These are phyloP conservation scores for Zoanthus sociatus DNA, from an alignment of 92 coral and sea anemone species.

Conservation along the genomic window DNA sequence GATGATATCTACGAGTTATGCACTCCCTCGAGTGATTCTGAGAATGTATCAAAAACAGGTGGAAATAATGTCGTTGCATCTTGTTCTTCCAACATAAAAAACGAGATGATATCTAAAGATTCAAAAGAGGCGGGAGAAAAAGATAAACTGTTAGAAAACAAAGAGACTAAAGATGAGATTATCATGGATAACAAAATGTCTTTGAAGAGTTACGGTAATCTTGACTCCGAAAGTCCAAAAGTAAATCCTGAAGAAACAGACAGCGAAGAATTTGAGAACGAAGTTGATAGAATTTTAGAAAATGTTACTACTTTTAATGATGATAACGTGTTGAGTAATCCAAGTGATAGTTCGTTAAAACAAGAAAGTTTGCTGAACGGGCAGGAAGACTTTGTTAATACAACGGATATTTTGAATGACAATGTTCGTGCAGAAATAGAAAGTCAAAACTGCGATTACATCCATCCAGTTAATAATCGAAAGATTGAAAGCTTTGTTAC, in stretches of 20 bases:
- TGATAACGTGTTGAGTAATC: background rate
- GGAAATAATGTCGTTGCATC: background rate
- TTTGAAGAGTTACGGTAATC: background rate
- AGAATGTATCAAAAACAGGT: background rate
- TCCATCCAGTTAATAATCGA: background rate
- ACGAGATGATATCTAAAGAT: background rate
- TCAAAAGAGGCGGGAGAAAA: conserved; percentile 13
- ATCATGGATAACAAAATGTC: background rate
- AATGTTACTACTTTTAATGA: conserved; percentile 9
- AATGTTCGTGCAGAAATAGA: background rate
- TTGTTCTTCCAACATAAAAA: background rate
- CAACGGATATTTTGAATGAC: background rate
- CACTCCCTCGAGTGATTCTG: background rate
- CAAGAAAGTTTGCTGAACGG: background rate
- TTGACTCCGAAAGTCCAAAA: background rate
- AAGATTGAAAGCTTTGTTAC: background rate
- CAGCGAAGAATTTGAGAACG: conserved; percentile 36
- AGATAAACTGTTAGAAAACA: background rate
- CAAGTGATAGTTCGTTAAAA: background rate
- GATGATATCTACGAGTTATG: background rate
- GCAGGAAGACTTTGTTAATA: background rate
- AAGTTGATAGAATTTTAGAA: conserved; percentile 34
- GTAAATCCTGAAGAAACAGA: background rate
- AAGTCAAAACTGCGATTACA: conserved; percentile 9
- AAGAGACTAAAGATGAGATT: background rate